Conservation (phyloP, 2,113 vertebrate species). For the Petromus typicus region DNA sequence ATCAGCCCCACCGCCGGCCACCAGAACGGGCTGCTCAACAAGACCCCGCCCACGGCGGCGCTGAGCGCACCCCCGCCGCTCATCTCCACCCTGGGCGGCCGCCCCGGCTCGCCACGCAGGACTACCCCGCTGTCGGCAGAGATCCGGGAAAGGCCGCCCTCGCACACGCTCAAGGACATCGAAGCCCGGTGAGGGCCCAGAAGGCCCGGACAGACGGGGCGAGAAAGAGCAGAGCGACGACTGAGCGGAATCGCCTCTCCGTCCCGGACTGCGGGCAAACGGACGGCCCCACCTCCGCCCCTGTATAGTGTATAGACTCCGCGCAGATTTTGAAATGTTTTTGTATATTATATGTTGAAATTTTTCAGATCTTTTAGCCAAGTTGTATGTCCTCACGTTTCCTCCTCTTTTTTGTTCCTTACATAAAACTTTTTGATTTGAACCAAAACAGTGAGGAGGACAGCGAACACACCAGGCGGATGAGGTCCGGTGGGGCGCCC, state of each 20-base stretch:
- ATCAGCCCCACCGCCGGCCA: slow-evolving; percentile 94
- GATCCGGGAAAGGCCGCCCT: slow-evolving; percentile 94
- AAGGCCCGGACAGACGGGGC: neutral
- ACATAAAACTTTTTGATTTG: slow-evolving; percentile 86
- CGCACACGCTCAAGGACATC: slow-evolving; percentile 97
- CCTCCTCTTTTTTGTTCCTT: slow-evolving; percentile 84
- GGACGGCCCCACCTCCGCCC: slow-evolving; percentile 24
- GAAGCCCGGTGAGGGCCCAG: slow-evolving; percentile 92
- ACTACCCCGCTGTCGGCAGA: slow-evolving; percentile 96
- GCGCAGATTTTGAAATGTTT: slow-evolving; percentile 89
- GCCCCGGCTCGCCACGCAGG: slow-evolving; percentile 95
- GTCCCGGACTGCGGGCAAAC: slow-evolving; percentile 71
- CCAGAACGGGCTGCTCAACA: slow-evolving; percentile 96
- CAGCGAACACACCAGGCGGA: slow-evolving; percentile 56
- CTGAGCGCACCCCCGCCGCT: slow-evolving; percentile 97
- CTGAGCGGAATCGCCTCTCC: neutral
- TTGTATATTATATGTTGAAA: slow-evolving; percentile 90
- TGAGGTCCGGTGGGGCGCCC: slow-evolving; percentile 62
- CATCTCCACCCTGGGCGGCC: slow-evolving; percentile 94
- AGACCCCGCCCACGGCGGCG: slow-evolving; percentile 95
- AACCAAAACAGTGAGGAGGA: slow-evolving; percentile 84
- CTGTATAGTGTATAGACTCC: slow-evolving; percentile 89
- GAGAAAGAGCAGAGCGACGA: neutral
- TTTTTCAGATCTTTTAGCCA: slow-evolving; percentile 90
- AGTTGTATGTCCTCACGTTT: slow-evolving; percentile 87